These are phyloP conservation scores for Escarpia spicata DNA, from an alignment of 2,888 invertebrate species.

Conservation along the genomic window DNA sequence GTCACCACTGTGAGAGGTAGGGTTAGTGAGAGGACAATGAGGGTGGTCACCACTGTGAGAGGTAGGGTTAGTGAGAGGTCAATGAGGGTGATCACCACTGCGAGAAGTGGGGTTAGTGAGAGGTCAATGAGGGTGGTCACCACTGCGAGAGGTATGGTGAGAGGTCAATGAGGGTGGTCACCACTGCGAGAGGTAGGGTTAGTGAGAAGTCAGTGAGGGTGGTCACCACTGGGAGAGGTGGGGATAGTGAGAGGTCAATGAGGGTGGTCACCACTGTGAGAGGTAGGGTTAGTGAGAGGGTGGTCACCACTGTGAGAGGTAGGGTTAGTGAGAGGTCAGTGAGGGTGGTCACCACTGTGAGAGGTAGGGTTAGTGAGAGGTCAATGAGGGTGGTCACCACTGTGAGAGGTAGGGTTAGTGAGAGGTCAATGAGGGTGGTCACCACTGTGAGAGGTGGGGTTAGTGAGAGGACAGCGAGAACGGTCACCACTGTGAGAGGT, in stretches of 20 bases:
- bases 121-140: slow-evolving; percentile 61
- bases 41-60: slow-evolving; percentile 79
- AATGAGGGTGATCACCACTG: slow-evolving; percentile 73
- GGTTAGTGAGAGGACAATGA: background rate
- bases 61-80: slow-evolving; percentile 30
- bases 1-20: slow-evolving; percentile 83
- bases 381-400: slow-evolving; percentile 76
- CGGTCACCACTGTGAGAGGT: slow-evolving; percentile 79
- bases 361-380: slow-evolving; percentile 47
- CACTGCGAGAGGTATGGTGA: slow-evolving; percentile 77
- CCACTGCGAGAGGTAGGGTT: too few relatives aligned
- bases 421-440: slow-evolving; percentile 72
- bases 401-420: slow-evolving; percentile 75
- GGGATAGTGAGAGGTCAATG: slow-evolving; percentile 66
- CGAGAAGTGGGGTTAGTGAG: slow-evolving; percentile 69
- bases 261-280: slow-evolving; percentile 91
- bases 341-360: slow-evolving; percentile 87
- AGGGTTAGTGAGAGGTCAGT: background rate
- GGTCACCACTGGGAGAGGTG: too few relatives aligned
- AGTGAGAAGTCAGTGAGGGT: too few relatives aligned
- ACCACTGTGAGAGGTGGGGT: slow-evolving; percentile 79
- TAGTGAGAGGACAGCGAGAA: background rate
- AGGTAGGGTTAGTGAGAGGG: slow-evolving; percentile 65
- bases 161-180: too few relatives aligned
- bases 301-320: slow-evolving; percentile 85